Base-by-base conservation (phyloP, 1,140 invertebrate species). In the Drosophila nebulosa region DNA sequence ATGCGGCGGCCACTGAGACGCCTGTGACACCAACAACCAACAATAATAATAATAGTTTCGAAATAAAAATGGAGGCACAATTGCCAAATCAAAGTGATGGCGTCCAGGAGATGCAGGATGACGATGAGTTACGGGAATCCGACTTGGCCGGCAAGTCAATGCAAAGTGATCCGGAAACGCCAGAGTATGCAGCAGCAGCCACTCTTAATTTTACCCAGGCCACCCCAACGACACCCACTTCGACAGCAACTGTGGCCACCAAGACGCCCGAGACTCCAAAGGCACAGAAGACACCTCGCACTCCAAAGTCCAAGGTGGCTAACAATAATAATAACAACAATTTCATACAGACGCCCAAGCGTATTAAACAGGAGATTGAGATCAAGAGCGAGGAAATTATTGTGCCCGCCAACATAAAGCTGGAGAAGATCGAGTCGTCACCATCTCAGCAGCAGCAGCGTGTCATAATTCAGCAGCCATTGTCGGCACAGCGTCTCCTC, bases 331-430 rank as follows among this genome's bases (percentile, higher is more conserved):
- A 83, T 65, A 85, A 89, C 66, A 86, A 89, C 39, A 89, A 61
- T 21, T 89, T 84, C 14, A 81, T 80, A 65, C 85, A 89, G 22
- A 74, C 78, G 52, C 74, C 86, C 9, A 90, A 90, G 62, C 88
- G 84, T 22, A 90, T 90, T n/a, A 90, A 90, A 51, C 89, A 90
- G 36, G 89, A 90, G 52, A 90, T 90, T 30, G 86, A 90, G 61
- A 90, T 90, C 55, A 90, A 90, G 78, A 90, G 89, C 52, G 89
- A 90, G 42, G 89, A 90, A 52, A 90, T 90, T 18, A 80, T 90
- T 50, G 85, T 90, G 35, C 89, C 89, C 9, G 84, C 89, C 10
- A 90, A 65, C 35, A 90, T 90, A 4, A 90, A 90, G 58, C 53
- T 90, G 18, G 89, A 90, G 18, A 90, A 90, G 65, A 84, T 90